Base-by-base conservation (phyloP, 2,113 vertebrate species). In the Tupaia tana region DNA sequence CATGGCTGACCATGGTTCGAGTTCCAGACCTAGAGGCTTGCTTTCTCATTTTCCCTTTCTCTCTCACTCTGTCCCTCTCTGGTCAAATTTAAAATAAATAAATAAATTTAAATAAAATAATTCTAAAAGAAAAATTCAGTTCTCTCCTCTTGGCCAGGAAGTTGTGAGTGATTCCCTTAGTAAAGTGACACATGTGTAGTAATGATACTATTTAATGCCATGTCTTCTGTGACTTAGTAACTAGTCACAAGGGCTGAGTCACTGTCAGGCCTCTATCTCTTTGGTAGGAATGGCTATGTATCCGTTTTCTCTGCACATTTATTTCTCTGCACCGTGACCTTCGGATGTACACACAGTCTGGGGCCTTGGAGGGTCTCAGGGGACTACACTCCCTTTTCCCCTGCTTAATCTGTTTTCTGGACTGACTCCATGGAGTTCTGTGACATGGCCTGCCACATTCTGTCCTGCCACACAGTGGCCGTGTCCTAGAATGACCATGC, bases 391-490 rank as follows among this genome's bases (percentile, higher is more conserved):
- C 54, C 6, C 5, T 1, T 22, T 22, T 1, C 3, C 2, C 19
- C 19, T 11, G 24, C 31, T 69, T n/a, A 52, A 11, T 81, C 43
- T 18, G 24, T 85, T 69, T 56, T 61, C 73, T 12, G 29, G 63
- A 61, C 27, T 1, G 67, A 56, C 16, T 89, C 69, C n/a, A 31
- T 11, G 0, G 54, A 75, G 13, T 52, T 79, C 59, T 43, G 6
- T 5, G 59, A 34, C 34, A 4, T 1, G 25, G n/a, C 56, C 15
- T 24, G 22, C 56, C 29, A 7, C 2, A 20, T 90, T 16, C 92
- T 84, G 83, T 92, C 77, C 66, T 80, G 82, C 77, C 81, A 31
- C 71, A 31, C 25, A 31, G 82, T 52, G 89, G 92, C 54, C 64
- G 1, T 22, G 90, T 79, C 77, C 66, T 52, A n/a, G 34, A 63